Conservation (phyloP, 1,140 invertebrate species). For the Achroia grisella region DNA sequence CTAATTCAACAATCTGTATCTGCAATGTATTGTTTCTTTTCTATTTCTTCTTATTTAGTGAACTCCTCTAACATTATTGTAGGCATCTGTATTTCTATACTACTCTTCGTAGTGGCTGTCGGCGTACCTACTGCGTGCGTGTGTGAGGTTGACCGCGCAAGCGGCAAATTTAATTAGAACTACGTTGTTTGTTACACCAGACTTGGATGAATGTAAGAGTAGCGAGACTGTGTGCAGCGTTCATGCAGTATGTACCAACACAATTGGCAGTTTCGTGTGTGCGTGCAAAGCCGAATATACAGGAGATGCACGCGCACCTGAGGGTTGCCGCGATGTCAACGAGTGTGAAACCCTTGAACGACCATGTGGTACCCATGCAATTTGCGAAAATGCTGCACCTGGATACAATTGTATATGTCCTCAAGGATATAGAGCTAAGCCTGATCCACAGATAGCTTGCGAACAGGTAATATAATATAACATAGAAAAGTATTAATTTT, state of each 20-base stretch:
- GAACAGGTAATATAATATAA: conserved; percentile 79
- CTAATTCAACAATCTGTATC: background rate
- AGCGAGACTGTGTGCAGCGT: conserved; percentile 83
- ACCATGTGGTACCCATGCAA: conserved; percentile 89
- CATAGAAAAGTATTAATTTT: background rate
- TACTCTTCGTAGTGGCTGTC: conserved; percentile 58
- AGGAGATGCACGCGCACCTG: conserved; percentile 83
- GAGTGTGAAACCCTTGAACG: conserved; percentile 88
- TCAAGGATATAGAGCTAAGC: conserved; percentile 89
- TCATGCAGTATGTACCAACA: conserved; percentile 91
- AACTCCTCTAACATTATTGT: conserved; percentile 25
- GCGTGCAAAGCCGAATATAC: conserved; percentile 88
- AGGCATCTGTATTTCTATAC: conserved; percentile 41
- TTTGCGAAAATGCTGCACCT: conserved; percentile 90
- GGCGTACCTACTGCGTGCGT: conserved; percentile 54
- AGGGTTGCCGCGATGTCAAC: conserved; percentile 90
- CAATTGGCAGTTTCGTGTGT: conserved; percentile 88
- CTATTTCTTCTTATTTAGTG: conserved; percentile 20
- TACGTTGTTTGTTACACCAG: conserved; percentile 75
- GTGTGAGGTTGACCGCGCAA: conserved; percentile 11
- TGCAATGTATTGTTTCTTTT: conserved; percentile 8
- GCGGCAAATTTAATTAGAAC: conserved; percentile 42
- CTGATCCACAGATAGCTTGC: conserved; percentile 87
- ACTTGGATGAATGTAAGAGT: conserved; percentile 91
- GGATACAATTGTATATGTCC: conserved; percentile 92